Evolutionary conservation across 2,888 invertebrate species (phyloP).

Genomic region (Rhimphoctona megacephalus): DNA sequence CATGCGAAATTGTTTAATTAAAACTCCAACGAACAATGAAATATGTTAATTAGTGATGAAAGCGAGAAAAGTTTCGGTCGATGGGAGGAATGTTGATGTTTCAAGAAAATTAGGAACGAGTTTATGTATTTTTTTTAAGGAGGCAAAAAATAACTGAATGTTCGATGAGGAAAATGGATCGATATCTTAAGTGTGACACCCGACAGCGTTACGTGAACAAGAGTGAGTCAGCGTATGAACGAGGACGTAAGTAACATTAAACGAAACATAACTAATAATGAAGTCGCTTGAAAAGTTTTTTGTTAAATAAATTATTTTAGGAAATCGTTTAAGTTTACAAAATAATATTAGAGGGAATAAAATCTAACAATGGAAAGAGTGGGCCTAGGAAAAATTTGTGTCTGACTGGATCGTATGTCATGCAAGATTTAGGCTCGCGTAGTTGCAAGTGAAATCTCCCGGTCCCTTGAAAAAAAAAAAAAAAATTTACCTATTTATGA

Average conservation of each 20-base stretch:
- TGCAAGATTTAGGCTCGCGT: constrained; percentile 59
- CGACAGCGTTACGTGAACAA: constrained; percentile 21
- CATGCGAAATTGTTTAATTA: not conserved
- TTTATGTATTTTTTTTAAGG: not conserved
- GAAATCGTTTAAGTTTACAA: not conserved
- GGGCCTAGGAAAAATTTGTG: constrained; percentile 37
- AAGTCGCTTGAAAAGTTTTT: not conserved
- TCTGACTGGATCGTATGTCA: constrained; percentile 44
- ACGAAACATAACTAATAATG: not conserved
- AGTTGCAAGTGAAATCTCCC: constrained; percentile 20
- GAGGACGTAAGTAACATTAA: constrained; percentile 17
- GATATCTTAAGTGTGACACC: not conserved
- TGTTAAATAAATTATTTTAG: not conserved
- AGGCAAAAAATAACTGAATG: constrained; percentile 22
- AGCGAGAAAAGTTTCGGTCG: constrained; percentile 29
- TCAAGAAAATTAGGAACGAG: constrained; percentile 15
- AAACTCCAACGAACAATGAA: not conserved
- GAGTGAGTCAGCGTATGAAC: constrained; percentile 23
- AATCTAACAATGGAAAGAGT: constrained; percentile 17
- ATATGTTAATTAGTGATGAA: constrained; percentile 4
- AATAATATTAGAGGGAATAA: constrained; percentile 28
- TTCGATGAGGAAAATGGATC: constrained; percentile 11
- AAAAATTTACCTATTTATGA: constrained; percentile 29
- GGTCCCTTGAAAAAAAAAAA: not conserved
- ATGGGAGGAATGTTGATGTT: constrained; percentile 1